Conservation (phyloP, 2,113 vertebrate species). For the Rhea pennata region DNA sequence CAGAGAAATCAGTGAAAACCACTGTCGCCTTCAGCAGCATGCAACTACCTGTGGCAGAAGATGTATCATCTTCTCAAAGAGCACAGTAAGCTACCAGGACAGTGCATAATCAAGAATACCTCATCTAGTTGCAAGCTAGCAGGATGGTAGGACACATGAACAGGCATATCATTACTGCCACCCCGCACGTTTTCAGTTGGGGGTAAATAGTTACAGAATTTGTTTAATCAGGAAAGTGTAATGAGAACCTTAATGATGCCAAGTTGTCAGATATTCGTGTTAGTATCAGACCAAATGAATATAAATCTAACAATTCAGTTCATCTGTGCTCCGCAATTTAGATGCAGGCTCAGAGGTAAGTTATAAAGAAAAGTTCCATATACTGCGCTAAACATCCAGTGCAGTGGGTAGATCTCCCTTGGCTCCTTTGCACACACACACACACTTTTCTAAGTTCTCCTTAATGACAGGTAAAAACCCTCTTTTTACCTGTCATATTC, state of each 20-base stretch:
- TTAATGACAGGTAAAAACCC: no score
- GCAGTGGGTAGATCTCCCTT: background rate
- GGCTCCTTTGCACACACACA: background rate
- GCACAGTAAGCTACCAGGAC: background rate
- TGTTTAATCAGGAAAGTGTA: background rate
- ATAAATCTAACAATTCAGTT: background rate
- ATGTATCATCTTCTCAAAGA: background rate
- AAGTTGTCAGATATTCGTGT: background rate
- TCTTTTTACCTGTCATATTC: background rate
- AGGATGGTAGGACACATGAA: background rate
- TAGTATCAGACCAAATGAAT: background rate
- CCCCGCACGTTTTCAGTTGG: background rate
- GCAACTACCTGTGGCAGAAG: background rate
- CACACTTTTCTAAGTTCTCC: no score
- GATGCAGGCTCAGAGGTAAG: background rate
- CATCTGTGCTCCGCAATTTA: background rate
- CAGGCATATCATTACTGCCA: background rate
- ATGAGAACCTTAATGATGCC: background rate
- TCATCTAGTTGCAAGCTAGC: background rate
- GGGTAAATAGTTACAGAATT: background rate
- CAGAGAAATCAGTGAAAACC: background rate
- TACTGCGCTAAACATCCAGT: background rate
- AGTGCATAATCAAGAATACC: accelerated
- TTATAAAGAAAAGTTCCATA: background rate
- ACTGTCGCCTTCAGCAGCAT: background rate